Evolutionary conservation across 2,888 invertebrate genomes (phyloP).

Genomic region (Fragum whitleyi): DNA sequence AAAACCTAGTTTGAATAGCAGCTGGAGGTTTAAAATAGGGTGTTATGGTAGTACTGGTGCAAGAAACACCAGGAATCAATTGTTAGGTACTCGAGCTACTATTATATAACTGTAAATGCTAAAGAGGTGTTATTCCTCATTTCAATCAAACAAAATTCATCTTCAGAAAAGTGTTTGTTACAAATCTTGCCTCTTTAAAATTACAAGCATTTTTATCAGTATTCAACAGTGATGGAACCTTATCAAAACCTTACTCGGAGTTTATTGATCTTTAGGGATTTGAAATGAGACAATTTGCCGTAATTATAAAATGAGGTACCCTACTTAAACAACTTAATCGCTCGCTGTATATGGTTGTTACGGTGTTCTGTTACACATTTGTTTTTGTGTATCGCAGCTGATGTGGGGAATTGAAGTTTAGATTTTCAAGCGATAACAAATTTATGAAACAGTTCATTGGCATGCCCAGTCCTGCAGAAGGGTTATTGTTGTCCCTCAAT

Average conservation of each 20-base stretch:
- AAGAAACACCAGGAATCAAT: no score
- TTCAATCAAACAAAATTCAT: no score
- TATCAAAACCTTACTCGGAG: not conserved
- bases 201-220: no score
- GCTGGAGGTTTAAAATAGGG: no score
- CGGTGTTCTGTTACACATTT: constrained; percentile 41
- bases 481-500: not conserved
- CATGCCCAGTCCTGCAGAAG: constrained; percentile 5
- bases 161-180: no score
- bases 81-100: no score
- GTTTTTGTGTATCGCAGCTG: constrained; percentile 48
- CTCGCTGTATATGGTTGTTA: constrained; percentile 23
- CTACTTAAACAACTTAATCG: constrained; percentile 42
- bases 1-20: no score
- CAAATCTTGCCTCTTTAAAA: no score
- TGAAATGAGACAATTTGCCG: constrained; percentile 52
- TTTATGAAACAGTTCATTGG: constrained; percentile 6
- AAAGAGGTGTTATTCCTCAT: no score
- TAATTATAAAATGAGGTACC: constrained; percentile 45
- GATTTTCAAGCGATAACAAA: constrained; percentile 19
- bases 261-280: constrained; percentile 37
- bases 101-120: no score
- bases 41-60: no score
- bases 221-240: not conserved
- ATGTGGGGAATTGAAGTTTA: constrained; percentile 44